Evolutionary conservation across 2,888 invertebrate species (phyloP), one percentile per base, ranked within the genome.

Genomic region (Thera britannica): DNA sequence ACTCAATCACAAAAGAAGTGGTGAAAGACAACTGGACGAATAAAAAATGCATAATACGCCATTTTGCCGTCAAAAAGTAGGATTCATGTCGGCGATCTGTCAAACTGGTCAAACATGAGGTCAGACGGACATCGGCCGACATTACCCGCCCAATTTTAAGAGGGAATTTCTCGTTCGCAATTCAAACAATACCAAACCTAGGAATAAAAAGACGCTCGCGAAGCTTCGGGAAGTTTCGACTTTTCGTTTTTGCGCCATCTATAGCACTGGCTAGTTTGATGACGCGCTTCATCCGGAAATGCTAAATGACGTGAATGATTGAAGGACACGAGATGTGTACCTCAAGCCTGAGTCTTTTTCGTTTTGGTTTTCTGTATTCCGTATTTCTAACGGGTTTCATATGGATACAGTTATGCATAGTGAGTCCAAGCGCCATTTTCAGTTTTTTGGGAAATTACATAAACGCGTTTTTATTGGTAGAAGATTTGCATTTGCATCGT

Each of bases 251-350:
- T 91, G 84, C 80, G 79, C 82, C 86, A 89, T 90, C 92, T 90
- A 90, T 86, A 83, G 68, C 84, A 79, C 83, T 82, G 87, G 84
- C 89, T 92, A 90, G 92, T 90, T 90, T 86, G 89, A 85, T 79
- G 84, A 81, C 86, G 85, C 87, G 87, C 87, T 90, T 89, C 88
- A 89, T 23, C 87, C 88, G 82, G 83, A 90, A 90, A 90, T 90
- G 88, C 90, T 89, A 89, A 92, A 90, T 89, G 90, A 90, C 88
- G 83, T 87, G 90, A 89, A 90, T 92, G 92, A 93, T 92, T 92
- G 92, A 92, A 84, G 85, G 87, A 88, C 85, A 83, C 79, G 83
- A 85, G 62, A 56, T 57, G 51, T 65, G 67, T 67, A 65, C 85
- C 23, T 23, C 23, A 23, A 23, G 23, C 23, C 23, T 23, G 23